Percentiles rank a stretch among this genome's conserved stretches.
Evolutionary conservation across 35 echinoderm and acorn worm genomes (phyloP).

Genomic region (Diadema setosum): DNA sequence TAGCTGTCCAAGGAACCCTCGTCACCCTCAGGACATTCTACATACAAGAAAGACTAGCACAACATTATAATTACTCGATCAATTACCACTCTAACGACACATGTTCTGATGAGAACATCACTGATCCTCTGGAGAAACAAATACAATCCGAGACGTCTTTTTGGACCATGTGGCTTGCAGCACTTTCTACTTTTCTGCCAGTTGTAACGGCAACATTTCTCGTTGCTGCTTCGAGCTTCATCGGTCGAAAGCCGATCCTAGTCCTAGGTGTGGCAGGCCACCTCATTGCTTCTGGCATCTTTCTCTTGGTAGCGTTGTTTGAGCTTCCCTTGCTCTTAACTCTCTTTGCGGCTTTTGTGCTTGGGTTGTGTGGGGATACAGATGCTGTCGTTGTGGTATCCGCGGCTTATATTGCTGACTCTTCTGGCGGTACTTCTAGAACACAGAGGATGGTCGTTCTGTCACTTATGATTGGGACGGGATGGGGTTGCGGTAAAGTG

Average conservation of each 20-base stretch:
- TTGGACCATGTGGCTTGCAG: conserved; percentile 35
- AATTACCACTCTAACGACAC: not conserved
- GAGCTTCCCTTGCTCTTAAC: not conserved
- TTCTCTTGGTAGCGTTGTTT: not conserved
- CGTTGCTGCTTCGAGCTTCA: conserved; percentile 8
- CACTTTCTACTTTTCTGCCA: conserved; percentile 14
- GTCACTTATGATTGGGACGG: not conserved
- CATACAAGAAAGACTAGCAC: conserved; percentile 9
- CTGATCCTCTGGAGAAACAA: not conserved
- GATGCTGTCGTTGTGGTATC: not conserved
- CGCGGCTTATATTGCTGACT: conserved; percentile 29
- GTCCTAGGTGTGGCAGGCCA: not conserved
- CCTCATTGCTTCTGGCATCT: not conserved
- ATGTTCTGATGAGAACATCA: not conserved
- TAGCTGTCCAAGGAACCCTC: conserved; percentile 15
- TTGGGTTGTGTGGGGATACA: conserved; percentile 28
- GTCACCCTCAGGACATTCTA: conserved; percentile 11
- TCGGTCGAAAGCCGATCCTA: conserved; percentile 46
- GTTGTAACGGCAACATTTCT: conserved; percentile 3
- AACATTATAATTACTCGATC: conserved; percentile 13
- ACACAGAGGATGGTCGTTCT: not conserved
- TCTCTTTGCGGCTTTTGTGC: not conserved
- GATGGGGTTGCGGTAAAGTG: conserved; percentile 14
- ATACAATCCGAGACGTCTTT: conserved; percentile 42
- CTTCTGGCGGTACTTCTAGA: not conserved